Conservation (phyloP, 2,797 vertebrate genomes). For the Geotrypetes seraphini region DNA sequence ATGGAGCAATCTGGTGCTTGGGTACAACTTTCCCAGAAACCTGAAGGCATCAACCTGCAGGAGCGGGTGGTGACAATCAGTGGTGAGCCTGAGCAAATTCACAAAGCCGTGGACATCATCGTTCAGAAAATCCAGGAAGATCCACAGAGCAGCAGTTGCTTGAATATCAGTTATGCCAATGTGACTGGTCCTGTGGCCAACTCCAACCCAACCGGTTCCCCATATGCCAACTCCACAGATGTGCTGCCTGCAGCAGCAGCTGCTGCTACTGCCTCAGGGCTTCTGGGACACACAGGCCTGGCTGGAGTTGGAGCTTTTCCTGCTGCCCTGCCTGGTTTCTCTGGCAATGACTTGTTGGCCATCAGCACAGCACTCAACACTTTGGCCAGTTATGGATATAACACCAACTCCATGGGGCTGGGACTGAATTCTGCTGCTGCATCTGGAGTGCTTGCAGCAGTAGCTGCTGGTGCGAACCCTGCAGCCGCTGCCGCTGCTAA, state of each 20-base stretch:
- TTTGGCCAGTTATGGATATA: slow-evolving; percentile 90
- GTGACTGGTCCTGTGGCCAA: slow-evolving; percentile 88
- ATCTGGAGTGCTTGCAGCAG: slow-evolving; percentile 79
- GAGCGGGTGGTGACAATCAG: slow-evolving; percentile 91
- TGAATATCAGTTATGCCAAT: slow-evolving; percentile 93
- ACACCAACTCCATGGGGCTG: slow-evolving; percentile 84
- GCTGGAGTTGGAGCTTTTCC: slow-evolving; percentile 80
- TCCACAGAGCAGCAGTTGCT: slow-evolving; percentile 88
- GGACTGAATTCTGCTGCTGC: slow-evolving; percentile 83
- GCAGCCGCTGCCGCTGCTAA: slow-evolving; percentile 83
- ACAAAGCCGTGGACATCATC: slow-evolving; percentile 85
- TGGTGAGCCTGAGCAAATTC: slow-evolving; percentile 84
- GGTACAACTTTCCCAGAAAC: slow-evolving; percentile 94
- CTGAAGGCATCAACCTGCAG: slow-evolving; percentile 88
- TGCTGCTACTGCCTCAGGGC: slow-evolving; percentile 75
- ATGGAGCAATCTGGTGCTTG: slow-evolving; percentile 94
- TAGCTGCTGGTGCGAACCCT: slow-evolving; percentile 81
- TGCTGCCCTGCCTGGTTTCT: slow-evolving; percentile 76
- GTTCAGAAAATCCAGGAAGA: slow-evolving; percentile 94
- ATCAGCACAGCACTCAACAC: slow-evolving; percentile 92
- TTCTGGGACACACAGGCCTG: slow-evolving; percentile 77
- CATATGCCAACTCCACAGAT: slow-evolving; percentile 82
- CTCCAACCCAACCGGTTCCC: slow-evolving; percentile 90
- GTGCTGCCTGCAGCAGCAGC: slow-evolving; percentile 74
- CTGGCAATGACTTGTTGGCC: slow-evolving; percentile 86